phyloP scores from a whole-genome alignment of 2,113 vertebrate genomes.

The Marcusenius ussheri region DNA sequence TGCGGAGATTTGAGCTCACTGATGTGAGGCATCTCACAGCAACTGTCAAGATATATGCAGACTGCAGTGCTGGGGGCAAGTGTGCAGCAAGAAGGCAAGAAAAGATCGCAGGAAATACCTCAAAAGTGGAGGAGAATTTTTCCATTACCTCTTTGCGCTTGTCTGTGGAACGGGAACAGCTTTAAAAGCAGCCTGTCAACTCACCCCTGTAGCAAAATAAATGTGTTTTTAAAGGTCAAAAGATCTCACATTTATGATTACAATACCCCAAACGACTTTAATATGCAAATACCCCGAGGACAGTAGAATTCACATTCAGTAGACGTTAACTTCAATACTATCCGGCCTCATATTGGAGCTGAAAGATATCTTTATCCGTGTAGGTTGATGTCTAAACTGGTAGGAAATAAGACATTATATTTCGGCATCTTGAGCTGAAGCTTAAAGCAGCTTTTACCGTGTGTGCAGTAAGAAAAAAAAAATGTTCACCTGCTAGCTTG shows the following conservation, averaged over 20 bases:
- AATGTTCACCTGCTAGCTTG: not conserved
- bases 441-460: not conserved
- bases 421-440: not conserved
- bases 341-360: not conserved
- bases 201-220: not conserved
- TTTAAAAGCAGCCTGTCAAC: not conserved
- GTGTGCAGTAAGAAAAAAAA: not conserved
- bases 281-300: constrained; percentile 1
- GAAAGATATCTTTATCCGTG: not conserved
- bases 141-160: not conserved
- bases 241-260: not conserved
- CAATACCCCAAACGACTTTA: not conserved
- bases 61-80: not conserved
- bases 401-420: not conserved
- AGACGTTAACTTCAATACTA: not conserved
- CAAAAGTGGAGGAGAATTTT: not conserved
- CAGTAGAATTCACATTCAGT: not conserved
- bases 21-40: not conserved
- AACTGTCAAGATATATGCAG: not conserved
- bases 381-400: not conserved
- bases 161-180: not conserved
- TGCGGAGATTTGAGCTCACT: not conserved
- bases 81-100: not conserved
- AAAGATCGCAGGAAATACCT: not conserved
- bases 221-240: constrained; percentile 9